Conservation (phyloP, 2,888 invertebrate genomes). For the Parnassius orleans region DNA sequence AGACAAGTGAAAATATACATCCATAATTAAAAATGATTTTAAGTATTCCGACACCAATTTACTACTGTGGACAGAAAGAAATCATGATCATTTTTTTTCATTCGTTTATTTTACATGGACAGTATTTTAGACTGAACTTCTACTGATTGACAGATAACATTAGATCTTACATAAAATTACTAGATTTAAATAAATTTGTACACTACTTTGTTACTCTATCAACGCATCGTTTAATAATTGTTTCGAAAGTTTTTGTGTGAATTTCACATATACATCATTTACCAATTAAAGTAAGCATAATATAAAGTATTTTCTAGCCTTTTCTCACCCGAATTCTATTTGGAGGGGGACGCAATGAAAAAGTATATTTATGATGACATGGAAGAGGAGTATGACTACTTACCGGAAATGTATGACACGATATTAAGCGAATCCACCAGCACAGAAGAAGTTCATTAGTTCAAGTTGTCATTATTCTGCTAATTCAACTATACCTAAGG, state of each 20-base stretch:
- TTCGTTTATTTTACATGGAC: no score
- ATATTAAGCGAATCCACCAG: slow-evolving; percentile 30
- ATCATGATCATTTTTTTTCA: no score
- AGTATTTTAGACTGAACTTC: no score
- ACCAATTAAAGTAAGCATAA: no score
- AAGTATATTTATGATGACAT: slow-evolving; percentile 38
- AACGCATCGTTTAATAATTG: no score
- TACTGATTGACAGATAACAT: no score
- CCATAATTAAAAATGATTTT: not conserved
- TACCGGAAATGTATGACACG: slow-evolving; percentile 54
- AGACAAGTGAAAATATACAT: not conserved
- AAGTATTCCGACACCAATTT: not conserved
- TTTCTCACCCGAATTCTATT: slow-evolving; percentile 42
- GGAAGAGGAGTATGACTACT: slow-evolving; percentile 44
- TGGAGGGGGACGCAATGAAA: slow-evolving; percentile 47
- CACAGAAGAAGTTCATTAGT: slow-evolving; percentile 10
- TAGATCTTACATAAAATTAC: no score
- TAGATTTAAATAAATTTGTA: no score
- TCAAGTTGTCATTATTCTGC: not conserved
- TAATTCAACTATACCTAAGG: not conserved
- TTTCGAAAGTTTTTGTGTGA: no score
- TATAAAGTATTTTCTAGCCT: slow-evolving; percentile 36
- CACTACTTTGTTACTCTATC: no score
- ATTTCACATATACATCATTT: no score
- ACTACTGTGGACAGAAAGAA: not conserved